Conservation (phyloP, 2,888 invertebrate genomes). For the Notodonta dromedarius region DNA sequence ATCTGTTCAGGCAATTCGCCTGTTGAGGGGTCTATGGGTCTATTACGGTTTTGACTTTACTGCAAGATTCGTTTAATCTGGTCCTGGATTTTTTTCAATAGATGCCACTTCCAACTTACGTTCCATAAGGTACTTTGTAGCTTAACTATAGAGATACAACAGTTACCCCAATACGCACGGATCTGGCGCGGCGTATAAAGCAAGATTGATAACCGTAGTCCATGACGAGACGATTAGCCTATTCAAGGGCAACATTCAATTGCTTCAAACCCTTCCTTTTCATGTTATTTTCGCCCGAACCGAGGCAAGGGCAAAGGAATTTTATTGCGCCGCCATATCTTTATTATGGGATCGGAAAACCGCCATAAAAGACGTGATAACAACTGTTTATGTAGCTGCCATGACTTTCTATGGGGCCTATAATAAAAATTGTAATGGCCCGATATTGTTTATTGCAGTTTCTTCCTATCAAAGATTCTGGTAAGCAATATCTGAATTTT, state of each 20-base stretch:
- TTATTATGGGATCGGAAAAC: conserved; percentile 64
- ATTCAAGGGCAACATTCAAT: conserved; percentile 1
- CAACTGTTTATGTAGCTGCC: conserved; percentile 57
- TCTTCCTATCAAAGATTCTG: conserved; percentile 9
- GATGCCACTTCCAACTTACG: no score
- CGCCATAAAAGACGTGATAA: conserved; percentile 68
- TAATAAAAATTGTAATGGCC: conserved; percentile 36
- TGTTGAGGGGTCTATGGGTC: no score
- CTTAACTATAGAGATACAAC: no score
- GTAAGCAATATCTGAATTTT: background rate
- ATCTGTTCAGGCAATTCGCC: no score
- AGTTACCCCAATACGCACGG: no score
- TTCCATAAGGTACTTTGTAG: no score
- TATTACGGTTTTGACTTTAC: no score
- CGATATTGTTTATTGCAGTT: conserved; percentile 38
- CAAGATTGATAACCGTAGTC: background rate
- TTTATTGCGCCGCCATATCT: conserved; percentile 57
- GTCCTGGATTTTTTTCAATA: no score
- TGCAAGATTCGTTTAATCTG: no score
- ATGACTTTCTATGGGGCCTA: conserved; percentile 38
- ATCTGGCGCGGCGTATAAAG: no score
- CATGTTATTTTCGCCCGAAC: background rate
- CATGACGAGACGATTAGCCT: background rate
- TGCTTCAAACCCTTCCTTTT: background rate
- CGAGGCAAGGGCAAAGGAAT: conserved; percentile 9